Evolutionary conservation across 2,888 invertebrate genomes (phyloP).

Genomic region (Sepioteuthis lessoniana): DNA sequence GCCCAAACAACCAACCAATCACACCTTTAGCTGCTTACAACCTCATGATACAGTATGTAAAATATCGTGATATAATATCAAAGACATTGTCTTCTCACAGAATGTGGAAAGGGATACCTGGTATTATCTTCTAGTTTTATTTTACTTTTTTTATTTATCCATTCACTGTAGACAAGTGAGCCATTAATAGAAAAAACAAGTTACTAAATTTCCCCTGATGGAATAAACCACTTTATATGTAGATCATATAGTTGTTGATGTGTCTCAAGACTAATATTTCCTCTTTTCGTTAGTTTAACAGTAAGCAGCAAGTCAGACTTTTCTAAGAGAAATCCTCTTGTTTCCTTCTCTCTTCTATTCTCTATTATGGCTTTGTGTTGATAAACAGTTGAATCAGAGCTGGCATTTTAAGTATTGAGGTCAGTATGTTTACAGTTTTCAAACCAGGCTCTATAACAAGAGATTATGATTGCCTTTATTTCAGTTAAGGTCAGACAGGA

Average conservation of each 20-base stretch:
- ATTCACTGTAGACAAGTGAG: too few relatives aligned
- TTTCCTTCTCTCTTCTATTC: background rate
- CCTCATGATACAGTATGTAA: too few relatives aligned
- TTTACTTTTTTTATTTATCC: too few relatives aligned
- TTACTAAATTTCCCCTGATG: too few relatives aligned
- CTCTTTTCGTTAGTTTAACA: background rate
- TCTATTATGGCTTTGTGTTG: background rate
- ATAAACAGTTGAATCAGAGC: background rate
- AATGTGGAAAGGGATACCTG: too few relatives aligned
- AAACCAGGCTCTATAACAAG: background rate
- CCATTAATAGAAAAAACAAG: too few relatives aligned
- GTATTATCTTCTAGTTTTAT: too few relatives aligned
- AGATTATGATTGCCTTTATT: background rate
- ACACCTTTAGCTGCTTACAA: too few relatives aligned
- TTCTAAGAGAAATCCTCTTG: background rate
- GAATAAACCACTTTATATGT: background rate
- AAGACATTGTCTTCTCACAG: too few relatives aligned
- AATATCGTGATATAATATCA: too few relatives aligned
- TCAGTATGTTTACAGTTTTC: background rate
- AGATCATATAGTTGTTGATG: background rate
- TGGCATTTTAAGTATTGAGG: background rate
- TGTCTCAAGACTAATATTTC: background rate
- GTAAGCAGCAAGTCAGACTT: background rate
- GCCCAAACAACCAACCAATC: too few relatives aligned
- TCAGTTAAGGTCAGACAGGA: background rate